phyloP scores from a whole-genome alignment of 2,888 invertebrate species.

The Linyphia triangularis region DNA sequence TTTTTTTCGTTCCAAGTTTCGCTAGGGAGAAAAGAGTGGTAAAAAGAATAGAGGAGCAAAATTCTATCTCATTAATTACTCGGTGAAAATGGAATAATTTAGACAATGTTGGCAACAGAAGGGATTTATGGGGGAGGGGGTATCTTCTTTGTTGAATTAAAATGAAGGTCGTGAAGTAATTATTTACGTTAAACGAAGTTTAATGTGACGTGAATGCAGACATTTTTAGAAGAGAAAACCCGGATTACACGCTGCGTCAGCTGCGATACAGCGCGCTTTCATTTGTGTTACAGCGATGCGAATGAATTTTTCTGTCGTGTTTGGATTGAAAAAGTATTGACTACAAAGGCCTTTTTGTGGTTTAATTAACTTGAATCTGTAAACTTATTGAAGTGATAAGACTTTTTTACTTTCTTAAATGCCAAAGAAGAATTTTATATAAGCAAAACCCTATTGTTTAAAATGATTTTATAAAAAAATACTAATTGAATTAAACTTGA shows the following conservation, averaged over 20 bases:
- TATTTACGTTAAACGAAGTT: conserved; percentile 63
- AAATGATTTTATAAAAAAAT: too few species aligned
- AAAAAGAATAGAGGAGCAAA: conserved; percentile 8
- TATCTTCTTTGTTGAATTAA: conserved; percentile 55
- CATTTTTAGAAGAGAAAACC: conserved; percentile 13
- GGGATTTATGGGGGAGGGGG: background rate
- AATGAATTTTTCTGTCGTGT: background rate
- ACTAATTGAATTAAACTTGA: too few species aligned
- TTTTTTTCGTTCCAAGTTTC: background rate
- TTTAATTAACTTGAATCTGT: too few species aligned
- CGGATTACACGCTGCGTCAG: conserved; percentile 7
- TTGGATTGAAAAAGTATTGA: background rate
- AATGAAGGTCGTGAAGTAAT: conserved; percentile 39
- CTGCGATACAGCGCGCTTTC: background rate
- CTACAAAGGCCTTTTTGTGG: too few species aligned
- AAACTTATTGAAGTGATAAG: too few species aligned
- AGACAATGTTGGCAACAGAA: background rate
- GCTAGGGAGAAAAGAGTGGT: background rate
- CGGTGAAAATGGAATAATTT: conserved; percentile 31
- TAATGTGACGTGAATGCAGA: conserved; percentile 50
- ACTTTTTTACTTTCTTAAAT: too few species aligned
- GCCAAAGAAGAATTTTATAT: too few species aligned
- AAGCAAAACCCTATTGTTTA: too few species aligned
- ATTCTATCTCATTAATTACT: conserved; percentile 56
- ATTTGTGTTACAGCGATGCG: background rate